Percentiles rank a stretch among this genome's conserved stretches.
phyloP scores from a whole-genome alignment of 2,113 vertebrate species.

The Ranitomeya imitator region DNA sequence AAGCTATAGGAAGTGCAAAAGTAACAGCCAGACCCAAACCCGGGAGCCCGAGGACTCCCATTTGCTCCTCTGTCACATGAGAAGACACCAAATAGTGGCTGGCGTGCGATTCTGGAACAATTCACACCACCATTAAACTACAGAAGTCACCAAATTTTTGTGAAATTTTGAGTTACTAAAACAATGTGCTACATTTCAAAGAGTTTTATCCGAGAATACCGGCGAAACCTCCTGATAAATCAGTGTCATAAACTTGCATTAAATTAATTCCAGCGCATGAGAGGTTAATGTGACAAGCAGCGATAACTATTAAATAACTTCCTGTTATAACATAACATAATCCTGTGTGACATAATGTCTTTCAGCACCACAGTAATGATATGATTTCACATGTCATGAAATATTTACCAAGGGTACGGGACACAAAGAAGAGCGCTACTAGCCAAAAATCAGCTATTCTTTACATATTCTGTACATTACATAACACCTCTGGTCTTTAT shows the following conservation, averaged over 20 bases:
- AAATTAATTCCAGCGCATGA: not conserved
- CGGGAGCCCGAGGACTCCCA: too few relatives aligned
- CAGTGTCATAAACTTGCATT: not conserved
- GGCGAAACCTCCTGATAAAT: too few relatives aligned
- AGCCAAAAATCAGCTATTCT: not conserved
- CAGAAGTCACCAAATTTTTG: too few relatives aligned
- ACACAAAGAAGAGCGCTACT: not conserved
- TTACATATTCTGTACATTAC: not conserved
- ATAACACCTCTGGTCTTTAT: not conserved
- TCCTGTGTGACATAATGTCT: not conserved
- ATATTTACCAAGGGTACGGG: conserved; percentile 17
- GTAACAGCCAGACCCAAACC: too few relatives aligned
- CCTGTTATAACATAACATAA: not conserved
- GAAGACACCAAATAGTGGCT: too few relatives aligned
- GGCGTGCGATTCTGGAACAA: too few relatives aligned
- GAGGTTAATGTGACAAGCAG: not conserved
- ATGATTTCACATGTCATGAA: conserved; percentile 25
- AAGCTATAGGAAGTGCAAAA: too few relatives aligned
- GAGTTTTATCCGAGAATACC: too few relatives aligned
- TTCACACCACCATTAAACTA: too few relatives aligned
- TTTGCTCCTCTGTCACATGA: too few relatives aligned
- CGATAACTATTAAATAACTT: not conserved
- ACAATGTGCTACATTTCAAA: too few relatives aligned
- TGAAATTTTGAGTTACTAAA: too few relatives aligned
- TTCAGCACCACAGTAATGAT: not conserved